Evolutionary conservation across 2,888 invertebrate species (phyloP).

Genomic region (Nephrotoma appendiculata): DNA sequence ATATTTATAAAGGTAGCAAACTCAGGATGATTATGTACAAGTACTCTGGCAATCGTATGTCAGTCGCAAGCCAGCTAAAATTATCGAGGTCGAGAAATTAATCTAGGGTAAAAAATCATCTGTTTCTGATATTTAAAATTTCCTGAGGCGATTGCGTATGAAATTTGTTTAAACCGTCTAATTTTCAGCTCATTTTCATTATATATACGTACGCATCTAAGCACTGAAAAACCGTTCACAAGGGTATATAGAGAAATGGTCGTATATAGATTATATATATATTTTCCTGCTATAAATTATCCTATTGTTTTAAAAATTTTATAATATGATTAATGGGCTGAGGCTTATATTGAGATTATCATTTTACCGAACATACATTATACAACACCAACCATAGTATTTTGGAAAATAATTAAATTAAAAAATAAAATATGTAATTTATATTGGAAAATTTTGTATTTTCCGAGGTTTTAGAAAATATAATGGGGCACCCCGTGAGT

Average conservation of each 20-base stretch:
- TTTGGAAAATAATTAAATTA: background rate
- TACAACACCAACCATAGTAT: background rate
- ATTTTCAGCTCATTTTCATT: background rate
- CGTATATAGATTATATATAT: background rate
- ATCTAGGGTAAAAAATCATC: background rate
- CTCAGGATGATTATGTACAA: background rate
- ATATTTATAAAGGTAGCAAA: background rate
- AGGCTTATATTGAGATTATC: background rate
- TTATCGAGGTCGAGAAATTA: background rate
- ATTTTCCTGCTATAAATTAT: background rate
- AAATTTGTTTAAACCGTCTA: background rate
- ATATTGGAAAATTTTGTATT: background rate
- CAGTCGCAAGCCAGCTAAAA: background rate
- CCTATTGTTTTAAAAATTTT: background rate
- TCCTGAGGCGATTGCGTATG: background rate
- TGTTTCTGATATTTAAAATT: background rate
- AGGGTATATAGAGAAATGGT: background rate
- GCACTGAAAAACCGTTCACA: no score
- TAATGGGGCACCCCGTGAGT: background rate
- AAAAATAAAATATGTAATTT: background rate
- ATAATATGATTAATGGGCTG: background rate
- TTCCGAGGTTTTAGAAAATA: background rate
- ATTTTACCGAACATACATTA: background rate
- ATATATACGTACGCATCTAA: background rate
- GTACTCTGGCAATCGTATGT: background rate